Percentiles rank a stretch among this genome's conserved stretches.
Evolutionary conservation across 2,113 vertebrate species (phyloP).

Genomic region (Theristicus caerulescens): DNA sequence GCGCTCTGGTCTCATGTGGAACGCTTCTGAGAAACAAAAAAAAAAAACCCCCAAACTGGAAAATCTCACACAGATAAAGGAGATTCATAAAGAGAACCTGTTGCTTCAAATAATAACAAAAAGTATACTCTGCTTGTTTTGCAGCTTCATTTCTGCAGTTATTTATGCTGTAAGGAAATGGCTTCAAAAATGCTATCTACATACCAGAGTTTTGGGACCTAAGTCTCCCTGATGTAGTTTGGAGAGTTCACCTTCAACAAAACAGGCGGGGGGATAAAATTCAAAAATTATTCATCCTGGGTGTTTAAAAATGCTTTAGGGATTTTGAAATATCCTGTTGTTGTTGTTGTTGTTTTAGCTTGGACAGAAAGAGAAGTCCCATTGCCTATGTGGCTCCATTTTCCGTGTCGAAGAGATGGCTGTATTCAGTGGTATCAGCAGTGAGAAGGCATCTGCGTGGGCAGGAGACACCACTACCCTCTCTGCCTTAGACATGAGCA

Average conservation of each 20-base stretch:
- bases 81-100: background rate
- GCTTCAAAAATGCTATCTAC: background rate
- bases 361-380: background rate
- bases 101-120: background rate
- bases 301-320: background rate
- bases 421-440: rapidly evolving
- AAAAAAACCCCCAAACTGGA: background rate
- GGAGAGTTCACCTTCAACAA: background rate
- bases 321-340: background rate
- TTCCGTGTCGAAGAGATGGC: background rate
- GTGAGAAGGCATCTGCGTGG: background rate
- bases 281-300: background rate
- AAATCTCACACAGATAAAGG: background rate
- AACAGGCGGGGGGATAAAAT: background rate
- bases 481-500: background rate
- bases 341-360: background rate
- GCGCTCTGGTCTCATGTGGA: background rate
- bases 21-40: background rate
- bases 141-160: background rate
- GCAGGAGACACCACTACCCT: no score
- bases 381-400: background rate
- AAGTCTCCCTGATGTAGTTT: background rate
- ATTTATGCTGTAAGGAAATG: background rate
- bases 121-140: background rate
- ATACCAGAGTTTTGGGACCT: background rate